Base-by-base conservation (phyloP, 2,888 invertebrate species). In the Sphinx pinastri region DNA sequence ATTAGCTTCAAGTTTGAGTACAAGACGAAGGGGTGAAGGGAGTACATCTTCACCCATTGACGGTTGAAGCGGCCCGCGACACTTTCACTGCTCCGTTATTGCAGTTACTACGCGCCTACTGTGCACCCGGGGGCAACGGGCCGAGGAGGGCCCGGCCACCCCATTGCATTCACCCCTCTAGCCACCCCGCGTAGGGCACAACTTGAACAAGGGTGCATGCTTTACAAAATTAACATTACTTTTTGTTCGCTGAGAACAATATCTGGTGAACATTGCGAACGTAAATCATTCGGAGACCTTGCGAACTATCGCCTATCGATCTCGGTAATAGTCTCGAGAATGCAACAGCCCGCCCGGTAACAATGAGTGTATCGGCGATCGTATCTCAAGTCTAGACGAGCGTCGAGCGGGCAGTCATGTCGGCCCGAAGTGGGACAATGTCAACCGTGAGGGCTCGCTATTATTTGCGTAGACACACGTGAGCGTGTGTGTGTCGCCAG, bases 21-120 rank as follows among this genome's bases (percentile, higher is more conserved):
- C 83, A 92, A 93, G 92, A 90, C 91, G 89, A 88, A 83, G 91
- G 93, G 93, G 91, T 81, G 88, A 89, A 91, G 92, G 92, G 92
- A 87, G 91, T 86, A 89, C 88, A 89, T 92, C 92, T 93, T 93
- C 92, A 88, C 92, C 93, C 93, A 94, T 94, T 94, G 93, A 94
- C 93, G 93, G 93, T 92, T 92, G 92, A 90, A 92, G 91, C 93
- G 85, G 83, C 87, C 91, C 92, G 91, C 93, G 93, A 94, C 93
- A 94, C 93, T 94, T 94, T 94, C 93, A 93, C 93, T 94, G 89
- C 91, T 90, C 92, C 90, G 93, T 91, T 93, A 93, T 92, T 93
- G 93, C 93, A 92, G 92, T 89, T 89, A 93, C 92, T 93, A 92
- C 92, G 93, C 93, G 93, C 93, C 93, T 93, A 93, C 88, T 84